Percentiles rank a stretch among this genome's conserved stretches.
Evolutionary conservation across 2,888 invertebrate species (phyloP).

Genomic region (Orthosia gothica): DNA sequence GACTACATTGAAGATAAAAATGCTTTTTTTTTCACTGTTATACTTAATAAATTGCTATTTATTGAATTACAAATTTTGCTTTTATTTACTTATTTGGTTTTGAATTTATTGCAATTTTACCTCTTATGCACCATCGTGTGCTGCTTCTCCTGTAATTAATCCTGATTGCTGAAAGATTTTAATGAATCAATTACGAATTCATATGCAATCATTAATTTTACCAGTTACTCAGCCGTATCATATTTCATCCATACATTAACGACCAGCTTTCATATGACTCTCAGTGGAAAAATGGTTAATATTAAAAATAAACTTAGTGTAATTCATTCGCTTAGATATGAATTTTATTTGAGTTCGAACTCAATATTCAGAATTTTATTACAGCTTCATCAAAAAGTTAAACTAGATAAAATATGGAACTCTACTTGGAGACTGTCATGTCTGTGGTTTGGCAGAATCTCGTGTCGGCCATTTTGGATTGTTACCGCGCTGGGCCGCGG

Average conservation of each 20-base stretch:
- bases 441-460: constrained; percentile 11
- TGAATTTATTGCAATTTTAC: neutral
- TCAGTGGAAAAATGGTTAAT: too few relatives aligned
- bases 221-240: too few relatives aligned
- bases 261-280: neutral
- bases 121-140: neutral
- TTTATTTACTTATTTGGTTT: too few relatives aligned
- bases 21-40: too few relatives aligned
- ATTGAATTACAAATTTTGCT: too few relatives aligned
- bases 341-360: neutral
- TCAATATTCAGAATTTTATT: neutral
- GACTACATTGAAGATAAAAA: too few relatives aligned
- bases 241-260: too few relatives aligned
- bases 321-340: neutral
- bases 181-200: too few relatives aligned
- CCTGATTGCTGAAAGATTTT: too few relatives aligned
- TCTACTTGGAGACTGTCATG: neutral
- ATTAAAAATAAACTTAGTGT: neutral
- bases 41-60: too few relatives aligned
- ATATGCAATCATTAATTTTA: too few relatives aligned
- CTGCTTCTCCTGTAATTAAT: too few relatives aligned
- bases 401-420: neutral
- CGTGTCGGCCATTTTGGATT: neutral
- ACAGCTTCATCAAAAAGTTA: neutral
- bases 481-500: neutral